Evolutionary conservation across 2,797 vertebrate genomes (phyloP).

Genomic region (Holocentrus rufus): DNA sequence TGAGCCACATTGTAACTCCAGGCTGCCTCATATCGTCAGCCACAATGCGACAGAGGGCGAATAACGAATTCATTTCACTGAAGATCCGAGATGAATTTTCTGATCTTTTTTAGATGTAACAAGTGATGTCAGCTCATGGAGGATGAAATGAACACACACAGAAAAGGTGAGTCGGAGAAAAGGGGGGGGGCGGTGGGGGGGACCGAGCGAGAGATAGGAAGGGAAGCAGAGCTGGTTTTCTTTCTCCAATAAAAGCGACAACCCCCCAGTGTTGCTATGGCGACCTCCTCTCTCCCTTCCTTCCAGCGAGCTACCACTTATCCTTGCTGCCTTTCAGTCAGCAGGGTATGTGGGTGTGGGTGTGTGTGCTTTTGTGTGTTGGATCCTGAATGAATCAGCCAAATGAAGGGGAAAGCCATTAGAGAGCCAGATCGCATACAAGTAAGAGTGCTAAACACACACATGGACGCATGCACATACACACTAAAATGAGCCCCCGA

Average conservation of each 20-base stretch:
- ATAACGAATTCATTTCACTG: conserved; percentile 24
- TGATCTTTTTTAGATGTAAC: conserved; percentile 22
- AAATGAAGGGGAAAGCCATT: conserved; percentile 78
- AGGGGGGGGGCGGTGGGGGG: too few species aligned
- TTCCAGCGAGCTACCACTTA: conserved; percentile 78
- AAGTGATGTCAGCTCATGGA: conserved; percentile 49
- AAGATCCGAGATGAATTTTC: conserved; percentile 50
- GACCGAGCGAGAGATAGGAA: conserved; percentile 34
- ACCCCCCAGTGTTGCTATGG: conserved; percentile 79
- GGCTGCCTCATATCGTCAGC: neutral
- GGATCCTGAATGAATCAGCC: conserved; percentile 77
- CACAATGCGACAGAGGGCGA: neutral
- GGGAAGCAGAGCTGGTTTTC: conserved; percentile 67
- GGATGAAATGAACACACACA: conserved; percentile 37
- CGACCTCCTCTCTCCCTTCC: conserved; percentile 68
- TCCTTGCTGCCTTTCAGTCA: conserved; percentile 78
- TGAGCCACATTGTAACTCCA: conserved; percentile 9
- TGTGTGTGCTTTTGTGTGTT: conserved; percentile 68
- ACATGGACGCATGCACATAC: conserved; percentile 9
- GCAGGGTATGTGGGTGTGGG: conserved; percentile 65
- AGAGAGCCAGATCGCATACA: conserved; percentile 45
- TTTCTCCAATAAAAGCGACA: conserved; percentile 75
- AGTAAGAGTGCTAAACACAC: conserved; percentile 41
- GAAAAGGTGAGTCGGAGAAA: conserved; percentile 44
- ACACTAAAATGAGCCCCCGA: conserved; percentile 8